phyloP scores from a whole-genome alignment of 2,888 invertebrate species.

The Sphinx pinastri region DNA sequence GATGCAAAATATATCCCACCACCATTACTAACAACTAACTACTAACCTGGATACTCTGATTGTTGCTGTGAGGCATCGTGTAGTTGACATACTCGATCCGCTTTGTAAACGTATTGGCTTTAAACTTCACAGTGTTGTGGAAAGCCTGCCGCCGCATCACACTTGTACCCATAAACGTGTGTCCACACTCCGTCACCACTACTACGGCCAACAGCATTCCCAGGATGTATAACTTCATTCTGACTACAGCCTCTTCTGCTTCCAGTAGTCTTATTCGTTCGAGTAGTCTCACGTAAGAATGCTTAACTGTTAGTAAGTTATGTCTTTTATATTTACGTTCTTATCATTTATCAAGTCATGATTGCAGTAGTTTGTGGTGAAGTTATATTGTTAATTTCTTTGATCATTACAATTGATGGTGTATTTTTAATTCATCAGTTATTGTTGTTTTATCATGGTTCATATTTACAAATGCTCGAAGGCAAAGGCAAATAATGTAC shows the following conservation, averaged over 20 bases:
- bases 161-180: slow-evolving; percentile 64
- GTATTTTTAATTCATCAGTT: too few species aligned
- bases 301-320: too few species aligned
- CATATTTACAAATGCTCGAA: too few species aligned
- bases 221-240: slow-evolving; percentile 48
- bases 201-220: slow-evolving; percentile 45
- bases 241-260: background rate
- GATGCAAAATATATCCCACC: too few species aligned
- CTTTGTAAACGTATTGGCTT: slow-evolving; percentile 53
- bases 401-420: too few species aligned
- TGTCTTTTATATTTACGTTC: too few species aligned
- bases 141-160: slow-evolving; percentile 52
- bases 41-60: slow-evolving; percentile 56
- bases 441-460: too few species aligned
- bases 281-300: background rate
- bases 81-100: slow-evolving; percentile 58
- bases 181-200: slow-evolving; percentile 54
- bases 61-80: slow-evolving; percentile 37
- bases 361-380: too few species aligned
- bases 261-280: background rate
- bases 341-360: too few species aligned
- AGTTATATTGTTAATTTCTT: too few species aligned
- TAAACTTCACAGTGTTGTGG: slow-evolving; percentile 47
- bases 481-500: too few species aligned
- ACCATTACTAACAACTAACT: too few species aligned